Conservation (phyloP, 2,888 invertebrate genomes). For the Chrysodeixis includens region DNA sequence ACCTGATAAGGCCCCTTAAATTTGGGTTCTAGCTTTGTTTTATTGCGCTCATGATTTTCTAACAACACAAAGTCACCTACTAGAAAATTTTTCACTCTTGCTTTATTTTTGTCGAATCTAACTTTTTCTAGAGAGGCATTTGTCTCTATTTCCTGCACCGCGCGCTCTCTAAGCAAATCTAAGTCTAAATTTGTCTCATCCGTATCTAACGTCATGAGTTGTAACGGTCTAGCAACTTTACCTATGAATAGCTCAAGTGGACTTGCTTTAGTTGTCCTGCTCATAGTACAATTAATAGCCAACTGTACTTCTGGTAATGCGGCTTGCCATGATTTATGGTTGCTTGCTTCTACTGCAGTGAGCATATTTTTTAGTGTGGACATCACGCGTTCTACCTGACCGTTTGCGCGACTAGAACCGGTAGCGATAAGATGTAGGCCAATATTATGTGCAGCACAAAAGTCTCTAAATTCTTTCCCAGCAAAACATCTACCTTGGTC, state of each 20-base stretch:
- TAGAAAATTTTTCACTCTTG: neutral
- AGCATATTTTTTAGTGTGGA: slow-evolving; percentile 15
- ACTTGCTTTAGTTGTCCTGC: neutral
- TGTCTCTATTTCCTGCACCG: neutral
- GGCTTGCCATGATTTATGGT: slow-evolving; percentile 17
- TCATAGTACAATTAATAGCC: neutral
- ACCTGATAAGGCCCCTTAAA: slow-evolving; percentile 23
- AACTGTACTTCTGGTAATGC: neutral
- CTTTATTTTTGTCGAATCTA: neutral
- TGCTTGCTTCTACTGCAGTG: slow-evolving; percentile 7
- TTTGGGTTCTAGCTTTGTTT: slow-evolving; percentile 24
- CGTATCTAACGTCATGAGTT: neutral
- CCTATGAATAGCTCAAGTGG: slow-evolving; percentile 17
- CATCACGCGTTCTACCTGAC: slow-evolving; percentile 17
- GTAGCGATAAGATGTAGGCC: slow-evolving; percentile 25
- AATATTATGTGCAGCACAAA: slow-evolving; percentile 21
- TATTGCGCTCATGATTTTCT: slow-evolving; percentile 18
- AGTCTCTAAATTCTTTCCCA: slow-evolving; percentile 13
- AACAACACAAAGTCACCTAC: neutral
- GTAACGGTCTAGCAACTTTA: slow-evolving; percentile 12
- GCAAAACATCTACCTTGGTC: neutral
- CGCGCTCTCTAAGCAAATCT: neutral
- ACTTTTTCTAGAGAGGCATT: neutral
- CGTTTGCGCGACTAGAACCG: slow-evolving; percentile 21
- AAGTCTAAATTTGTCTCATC: neutral